Evolutionary conservation across 1,140 invertebrate species (phyloP).

Genomic region (Halyomorpha halys): DNA sequence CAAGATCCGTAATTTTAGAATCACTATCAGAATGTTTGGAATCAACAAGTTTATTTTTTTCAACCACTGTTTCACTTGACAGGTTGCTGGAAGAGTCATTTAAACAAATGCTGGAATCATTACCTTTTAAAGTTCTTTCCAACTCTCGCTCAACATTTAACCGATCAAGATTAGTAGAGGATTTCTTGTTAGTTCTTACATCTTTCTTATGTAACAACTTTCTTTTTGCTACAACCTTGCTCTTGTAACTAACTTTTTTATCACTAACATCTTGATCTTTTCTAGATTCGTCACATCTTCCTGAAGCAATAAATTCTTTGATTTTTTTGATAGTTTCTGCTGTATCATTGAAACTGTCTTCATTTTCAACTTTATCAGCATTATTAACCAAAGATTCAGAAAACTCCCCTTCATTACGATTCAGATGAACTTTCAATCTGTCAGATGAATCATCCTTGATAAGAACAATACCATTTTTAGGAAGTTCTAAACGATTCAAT

Average conservation of each 20-base stretch:
- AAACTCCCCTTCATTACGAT: not conserved
- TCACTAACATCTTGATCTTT: not conserved
- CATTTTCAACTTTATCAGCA: not conserved
- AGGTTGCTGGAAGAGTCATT: not conserved
- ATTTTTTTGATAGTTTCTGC: conserved; percentile 13
- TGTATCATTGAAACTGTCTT: not conserved
- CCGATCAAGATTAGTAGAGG: not conserved
- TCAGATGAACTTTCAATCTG: not conserved
- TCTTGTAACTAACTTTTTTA: not conserved
- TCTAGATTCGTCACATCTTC: not conserved
- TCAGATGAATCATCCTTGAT: not conserved
- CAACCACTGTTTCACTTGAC: not conserved
- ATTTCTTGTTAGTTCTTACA: not conserved
- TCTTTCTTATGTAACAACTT: not conserved
- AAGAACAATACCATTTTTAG: not conserved
- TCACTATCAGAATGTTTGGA: not conserved
- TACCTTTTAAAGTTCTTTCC: not conserved
- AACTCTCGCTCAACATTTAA: not conserved
- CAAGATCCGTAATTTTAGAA: not conserved
- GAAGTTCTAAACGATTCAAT: not conserved
- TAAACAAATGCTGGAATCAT: not conserved
- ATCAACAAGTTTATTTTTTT: not conserved
- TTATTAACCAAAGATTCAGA: not conserved
- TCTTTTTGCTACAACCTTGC: not conserved
- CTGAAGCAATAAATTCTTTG: not conserved